These are phyloP conservation scores for Pao palembangensis DNA, from an alignment of 2,113 vertebrate species.

Conservation along the genomic window DNA sequence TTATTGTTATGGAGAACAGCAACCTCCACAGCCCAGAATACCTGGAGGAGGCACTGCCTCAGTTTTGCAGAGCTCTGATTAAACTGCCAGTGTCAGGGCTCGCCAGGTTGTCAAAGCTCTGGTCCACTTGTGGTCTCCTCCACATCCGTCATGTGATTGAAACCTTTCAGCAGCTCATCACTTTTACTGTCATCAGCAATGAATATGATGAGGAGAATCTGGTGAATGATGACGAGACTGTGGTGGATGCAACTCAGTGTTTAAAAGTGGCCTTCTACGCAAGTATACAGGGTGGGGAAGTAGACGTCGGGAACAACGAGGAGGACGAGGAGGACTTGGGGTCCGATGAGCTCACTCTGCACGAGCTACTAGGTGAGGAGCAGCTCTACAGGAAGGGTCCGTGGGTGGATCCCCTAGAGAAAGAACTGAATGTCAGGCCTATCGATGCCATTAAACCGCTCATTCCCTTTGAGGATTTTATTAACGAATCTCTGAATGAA, in stretches of 20 bases:
- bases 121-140: slow-evolving; percentile 84
- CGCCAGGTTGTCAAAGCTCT: slow-evolving; percentile 86
- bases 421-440: slow-evolving; percentile 88
- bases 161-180: slow-evolving; percentile 98
- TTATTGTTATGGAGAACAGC: slow-evolving; percentile 95
- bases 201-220: slow-evolving; percentile 90
- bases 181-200: slow-evolving; percentile 95
- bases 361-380: slow-evolving; percentile 95
- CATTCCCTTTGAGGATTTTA: slow-evolving; percentile 93
- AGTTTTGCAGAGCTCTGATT: slow-evolving; percentile 98
- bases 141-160: slow-evolving; percentile 93
- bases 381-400: slow-evolving; percentile 91
- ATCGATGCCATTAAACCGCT: slow-evolving; percentile 89
- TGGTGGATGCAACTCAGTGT: slow-evolving; percentile 94
- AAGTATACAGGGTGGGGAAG: slow-evolving; percentile 88
- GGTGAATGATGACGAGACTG: slow-evolving; percentile 93
- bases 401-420: slow-evolving; percentile 88
- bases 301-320: slow-evolving; percentile 89
- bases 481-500: slow-evolving; percentile 96
- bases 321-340: slow-evolving; percentile 90
- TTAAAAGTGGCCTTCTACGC: slow-evolving; percentile 98
- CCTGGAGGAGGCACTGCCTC: slow-evolving; percentile 90
- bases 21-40: slow-evolving; percentile 99
- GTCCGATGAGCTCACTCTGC: slow-evolving; percentile 89
- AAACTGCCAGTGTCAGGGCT: slow-evolving; percentile 89